phyloP scores from a whole-genome alignment of 2,888 invertebrate species.

The Eupelmus urozonus region DNA sequence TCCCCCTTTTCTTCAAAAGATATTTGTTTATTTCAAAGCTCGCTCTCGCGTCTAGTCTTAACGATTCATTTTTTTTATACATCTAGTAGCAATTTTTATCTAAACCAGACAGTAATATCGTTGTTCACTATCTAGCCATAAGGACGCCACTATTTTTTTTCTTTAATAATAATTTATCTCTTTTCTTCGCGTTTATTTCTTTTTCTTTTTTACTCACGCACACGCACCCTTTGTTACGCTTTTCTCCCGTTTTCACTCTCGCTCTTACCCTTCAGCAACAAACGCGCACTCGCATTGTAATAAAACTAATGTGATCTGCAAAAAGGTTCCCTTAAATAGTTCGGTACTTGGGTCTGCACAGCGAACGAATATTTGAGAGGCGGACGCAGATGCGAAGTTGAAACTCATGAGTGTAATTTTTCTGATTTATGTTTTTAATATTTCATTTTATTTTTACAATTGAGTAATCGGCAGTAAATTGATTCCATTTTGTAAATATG shows the following conservation, averaged over 20 bases:
- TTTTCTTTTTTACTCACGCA: constrained; percentile 26
- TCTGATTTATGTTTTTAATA: constrained; percentile 12
- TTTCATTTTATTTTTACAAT: constrained; percentile 41
- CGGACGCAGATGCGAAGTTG: constrained; percentile 58
- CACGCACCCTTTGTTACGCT: constrained; percentile 25
- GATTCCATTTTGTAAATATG: no score
- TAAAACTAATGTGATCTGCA: constrained; percentile 54
- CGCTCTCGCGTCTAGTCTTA: constrained; percentile 59
- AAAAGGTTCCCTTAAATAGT: constrained; percentile 39
- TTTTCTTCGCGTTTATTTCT: constrained; percentile 35
- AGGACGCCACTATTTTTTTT: constrained; percentile 59
- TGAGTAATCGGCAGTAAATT: constrained; percentile 36
- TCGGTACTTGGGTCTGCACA: constrained; percentile 53
- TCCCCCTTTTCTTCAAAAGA: constrained; percentile 56
- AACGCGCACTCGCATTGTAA: constrained; percentile 23
- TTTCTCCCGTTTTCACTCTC: constrained; percentile 18
- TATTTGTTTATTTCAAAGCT: constrained; percentile 59
- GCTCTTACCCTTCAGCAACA: constrained; percentile 30
- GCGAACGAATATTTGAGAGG: constrained; percentile 58
- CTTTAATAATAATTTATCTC: constrained; percentile 55
- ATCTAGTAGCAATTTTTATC: constrained; percentile 63
- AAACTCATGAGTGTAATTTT: constrained; percentile 49
- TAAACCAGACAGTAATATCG: constrained; percentile 60
- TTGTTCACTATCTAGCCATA: constrained; percentile 61
- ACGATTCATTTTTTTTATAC: constrained; percentile 62